Evolutionary conservation across 2,888 invertebrate genomes (phyloP).

Genomic region (Stenchaetothrips biformis): DNA sequence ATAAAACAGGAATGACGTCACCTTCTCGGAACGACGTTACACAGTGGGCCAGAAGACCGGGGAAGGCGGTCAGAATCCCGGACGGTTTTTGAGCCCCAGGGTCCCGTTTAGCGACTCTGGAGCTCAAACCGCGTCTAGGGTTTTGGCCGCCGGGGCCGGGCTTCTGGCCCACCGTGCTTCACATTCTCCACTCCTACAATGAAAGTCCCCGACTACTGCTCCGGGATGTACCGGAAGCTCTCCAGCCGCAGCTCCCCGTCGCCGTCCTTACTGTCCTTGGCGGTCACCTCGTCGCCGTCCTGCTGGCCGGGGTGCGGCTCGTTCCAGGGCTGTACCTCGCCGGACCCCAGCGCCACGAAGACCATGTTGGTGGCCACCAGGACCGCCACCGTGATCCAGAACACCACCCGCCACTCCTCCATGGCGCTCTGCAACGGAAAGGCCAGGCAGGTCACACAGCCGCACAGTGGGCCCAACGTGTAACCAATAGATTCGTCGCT

Average conservation of each 20-base stretch:
- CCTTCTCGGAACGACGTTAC: background rate
- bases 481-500: too few species aligned
- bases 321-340: constrained; percentile 72
- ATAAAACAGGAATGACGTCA: background rate
- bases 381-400: constrained; percentile 72
- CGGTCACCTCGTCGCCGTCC: background rate
- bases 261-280: background rate
- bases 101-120: too few species aligned
- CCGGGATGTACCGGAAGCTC: constrained; percentile 1
- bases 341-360: constrained; percentile 65
- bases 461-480: too few species aligned
- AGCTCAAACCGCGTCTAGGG: too few species aligned
- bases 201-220: background rate
- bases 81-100: too few species aligned
- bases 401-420: constrained; percentile 68
- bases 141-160: too few species aligned
- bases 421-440: constrained; percentile 42
- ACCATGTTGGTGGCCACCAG: constrained; percentile 62
- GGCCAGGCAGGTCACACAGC: too few species aligned
- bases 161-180: too few species aligned
- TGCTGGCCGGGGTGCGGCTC: constrained; percentile 42
- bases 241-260: background rate
- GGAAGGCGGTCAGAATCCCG: too few species aligned
- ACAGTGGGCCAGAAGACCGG: too few species aligned
- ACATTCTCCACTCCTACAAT: too few species aligned